phyloP scores from a whole-genome alignment of 2,888 invertebrate genomes.

The Drosophila putrida region DNA sequence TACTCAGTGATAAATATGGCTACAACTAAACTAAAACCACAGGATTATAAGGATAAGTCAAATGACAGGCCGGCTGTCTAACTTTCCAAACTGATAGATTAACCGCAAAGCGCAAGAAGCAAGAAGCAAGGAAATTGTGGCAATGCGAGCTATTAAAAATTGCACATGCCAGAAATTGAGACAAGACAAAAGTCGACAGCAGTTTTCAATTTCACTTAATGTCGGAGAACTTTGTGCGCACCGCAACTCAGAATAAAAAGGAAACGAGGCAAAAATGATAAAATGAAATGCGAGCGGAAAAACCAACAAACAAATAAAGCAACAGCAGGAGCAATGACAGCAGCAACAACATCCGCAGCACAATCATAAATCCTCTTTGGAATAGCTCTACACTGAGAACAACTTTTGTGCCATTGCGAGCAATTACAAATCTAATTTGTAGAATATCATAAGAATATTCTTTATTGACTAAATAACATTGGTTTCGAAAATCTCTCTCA shows the following conservation, averaged over 20 bases:
- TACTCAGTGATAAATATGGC: slow-evolving; percentile 39
- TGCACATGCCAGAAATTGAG: slow-evolving; percentile 75
- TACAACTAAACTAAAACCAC: slow-evolving; percentile 47
- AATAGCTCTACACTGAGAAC: slow-evolving; percentile 13
- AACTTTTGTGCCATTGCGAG: background rate
- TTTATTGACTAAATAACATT: too few relatives aligned
- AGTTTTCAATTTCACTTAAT: slow-evolving; percentile 79
- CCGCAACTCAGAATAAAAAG: slow-evolving; percentile 23
- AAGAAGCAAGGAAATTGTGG: slow-evolving; percentile 3
- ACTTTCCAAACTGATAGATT: slow-evolving; percentile 1
- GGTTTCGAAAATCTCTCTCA: too few relatives aligned
- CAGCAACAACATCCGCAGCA: slow-evolving; percentile 6
- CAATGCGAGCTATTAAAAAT: slow-evolving; percentile 67
- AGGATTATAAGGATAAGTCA: slow-evolving; percentile 49
- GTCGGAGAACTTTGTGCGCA: slow-evolving; percentile 47
- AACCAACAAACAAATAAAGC: slow-evolving; percentile 45
- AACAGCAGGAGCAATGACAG: slow-evolving; percentile 19
- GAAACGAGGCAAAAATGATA: slow-evolving; percentile 48
- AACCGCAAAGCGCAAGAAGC: slow-evolving; percentile 1
- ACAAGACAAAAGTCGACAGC: slow-evolving; percentile 64
- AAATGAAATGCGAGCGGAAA: slow-evolving; percentile 46
- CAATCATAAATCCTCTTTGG: slow-evolving; percentile 33
- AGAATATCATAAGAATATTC: too few relatives aligned
- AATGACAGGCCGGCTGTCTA: slow-evolving; percentile 27
- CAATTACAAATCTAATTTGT: background rate